Percentiles rank a stretch among this genome's conserved stretches.
Evolutionary conservation across 2,113 vertebrate genomes (phyloP).

Genomic region (Ammodytes marinus): DNA sequence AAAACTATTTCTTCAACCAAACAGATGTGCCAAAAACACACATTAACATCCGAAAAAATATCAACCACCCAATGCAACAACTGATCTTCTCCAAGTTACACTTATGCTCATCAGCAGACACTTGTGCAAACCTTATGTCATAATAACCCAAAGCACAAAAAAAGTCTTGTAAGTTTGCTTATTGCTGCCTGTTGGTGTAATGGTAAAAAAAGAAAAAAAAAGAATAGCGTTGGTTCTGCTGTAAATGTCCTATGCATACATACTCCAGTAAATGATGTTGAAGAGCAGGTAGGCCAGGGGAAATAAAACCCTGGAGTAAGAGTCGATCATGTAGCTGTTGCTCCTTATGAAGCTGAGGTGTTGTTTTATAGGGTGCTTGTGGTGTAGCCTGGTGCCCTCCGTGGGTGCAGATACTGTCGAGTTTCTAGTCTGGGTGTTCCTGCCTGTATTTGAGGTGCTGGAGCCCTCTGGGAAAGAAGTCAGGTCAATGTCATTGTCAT

Average conservation of each 20-base stretch:
- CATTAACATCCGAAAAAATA: conserved; percentile 17
- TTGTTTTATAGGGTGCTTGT: conserved; percentile 84
- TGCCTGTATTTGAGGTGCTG: conserved; percentile 77
- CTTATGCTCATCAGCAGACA: conserved; percentile 19
- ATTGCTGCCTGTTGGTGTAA: conserved; percentile 14
- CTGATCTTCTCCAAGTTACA: conserved; percentile 7
- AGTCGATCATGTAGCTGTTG: conserved; percentile 94
- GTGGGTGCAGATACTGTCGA: conserved; percentile 70
- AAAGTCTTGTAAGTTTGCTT: not conserved
- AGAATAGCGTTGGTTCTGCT: conserved; percentile 1
- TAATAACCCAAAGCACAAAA: not conserved
- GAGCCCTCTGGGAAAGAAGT: conserved; percentile 73
- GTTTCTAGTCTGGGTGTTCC: conserved; percentile 72
- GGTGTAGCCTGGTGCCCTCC: conserved; percentile 82
- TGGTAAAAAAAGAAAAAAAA: conserved; percentile 21
- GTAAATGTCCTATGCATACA: conserved; percentile 84
- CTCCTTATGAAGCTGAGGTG: conserved; percentile 90
- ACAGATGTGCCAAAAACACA: conserved; percentile 37
- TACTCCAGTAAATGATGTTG: conserved; percentile 94
- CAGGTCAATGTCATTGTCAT: conserved; percentile 86
- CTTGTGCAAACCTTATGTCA: conserved; percentile 35
- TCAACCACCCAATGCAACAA: conserved; percentile 16
- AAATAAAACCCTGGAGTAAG: conserved; percentile 92
- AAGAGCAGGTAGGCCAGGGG: conserved; percentile 92
- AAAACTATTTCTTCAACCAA: conserved; percentile 49